These are phyloP conservation scores for Leucania comma DNA, from an alignment of 2,888 invertebrate species.

Conservation along the genomic window DNA sequence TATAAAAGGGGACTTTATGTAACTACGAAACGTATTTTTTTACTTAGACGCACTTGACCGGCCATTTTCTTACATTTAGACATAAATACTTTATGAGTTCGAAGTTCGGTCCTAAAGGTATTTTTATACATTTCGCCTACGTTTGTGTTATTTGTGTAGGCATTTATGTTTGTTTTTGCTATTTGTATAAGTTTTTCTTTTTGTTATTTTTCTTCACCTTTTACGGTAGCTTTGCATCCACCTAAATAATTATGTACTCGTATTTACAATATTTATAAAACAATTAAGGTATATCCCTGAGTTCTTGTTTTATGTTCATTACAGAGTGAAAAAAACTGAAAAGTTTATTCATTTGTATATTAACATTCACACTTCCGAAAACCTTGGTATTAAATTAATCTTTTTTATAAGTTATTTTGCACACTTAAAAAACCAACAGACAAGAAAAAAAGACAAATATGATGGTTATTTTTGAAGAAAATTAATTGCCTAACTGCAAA, in stretches of 20 bases:
- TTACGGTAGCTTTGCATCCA: not conserved
- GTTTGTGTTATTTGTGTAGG: not conserved
- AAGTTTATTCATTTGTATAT: not conserved
- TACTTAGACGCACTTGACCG: conserved; percentile 20
- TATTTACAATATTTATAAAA: not conserved
- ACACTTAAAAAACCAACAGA: no score
- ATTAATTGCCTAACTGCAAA: no score
- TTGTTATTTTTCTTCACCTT: not conserved
- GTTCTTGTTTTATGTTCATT: not conserved
- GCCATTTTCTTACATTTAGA: conserved; percentile 37
- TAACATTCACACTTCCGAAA: not conserved
- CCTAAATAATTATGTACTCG: not conserved
- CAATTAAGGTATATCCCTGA: not conserved
- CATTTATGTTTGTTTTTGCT: not conserved
- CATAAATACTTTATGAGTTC: conserved; percentile 41
- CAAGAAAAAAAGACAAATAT: no score
- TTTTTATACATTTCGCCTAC: conserved; percentile 4
- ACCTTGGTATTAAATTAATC: not conserved
- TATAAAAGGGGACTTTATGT: conserved; percentile 42
- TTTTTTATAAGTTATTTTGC: not conserved
- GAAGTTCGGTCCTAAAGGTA: conserved; percentile 1
- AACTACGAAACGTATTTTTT: conserved; percentile 23
- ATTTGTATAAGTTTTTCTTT: not conserved
- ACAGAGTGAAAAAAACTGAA: not conserved
- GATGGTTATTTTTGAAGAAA: no score